Conservation (phyloP, 1,140 invertebrate genomes). For the Pogonus chalceus region DNA sequence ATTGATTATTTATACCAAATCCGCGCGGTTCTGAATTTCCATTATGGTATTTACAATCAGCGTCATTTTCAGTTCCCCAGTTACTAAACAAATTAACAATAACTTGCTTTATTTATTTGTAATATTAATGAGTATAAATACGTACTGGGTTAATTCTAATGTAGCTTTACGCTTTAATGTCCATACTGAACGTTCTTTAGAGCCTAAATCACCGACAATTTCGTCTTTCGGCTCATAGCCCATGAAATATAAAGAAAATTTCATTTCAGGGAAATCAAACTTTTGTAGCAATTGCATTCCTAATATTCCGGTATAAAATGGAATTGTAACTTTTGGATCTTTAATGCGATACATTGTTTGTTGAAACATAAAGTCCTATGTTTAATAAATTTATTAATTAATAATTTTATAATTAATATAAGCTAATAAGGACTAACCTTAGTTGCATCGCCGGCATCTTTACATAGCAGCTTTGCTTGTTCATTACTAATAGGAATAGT, state of each 20-base stretch:
- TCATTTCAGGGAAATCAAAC: conserved; percentile 78
- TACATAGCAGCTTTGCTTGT: conserved; percentile 54
- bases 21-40: conserved; percentile 86
- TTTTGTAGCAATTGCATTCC: conserved; percentile 86
- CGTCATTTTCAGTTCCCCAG: conserved; percentile 85
- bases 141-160: conserved; percentile 86
- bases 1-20: conserved; percentile 51
- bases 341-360: conserved; percentile 95
- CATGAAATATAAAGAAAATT: conserved; percentile 90
- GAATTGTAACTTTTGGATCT: conserved; percentile 74
- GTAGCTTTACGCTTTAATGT: conserved; percentile 76
- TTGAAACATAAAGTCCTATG: conserved; percentile 81
- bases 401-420: not conserved
- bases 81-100: conserved; percentile 52
- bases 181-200: conserved; percentile 59
- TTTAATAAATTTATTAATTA: conserved; percentile 12
- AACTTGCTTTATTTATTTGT: not conserved
- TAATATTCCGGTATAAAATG: conserved; percentile 83
- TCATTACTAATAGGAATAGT: conserved; percentile 39
- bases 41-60: conserved; percentile 72
- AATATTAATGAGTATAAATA: conserved; percentile 17
- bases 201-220: conserved; percentile 53
- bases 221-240: conserved; percentile 74
- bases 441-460: conserved; percentile 48
- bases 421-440: conserved; percentile 38